These are phyloP conservation scores for Takifugu ocellatus DNA, from an alignment of 2,797 vertebrate species.

Conservation along the genomic window DNA sequence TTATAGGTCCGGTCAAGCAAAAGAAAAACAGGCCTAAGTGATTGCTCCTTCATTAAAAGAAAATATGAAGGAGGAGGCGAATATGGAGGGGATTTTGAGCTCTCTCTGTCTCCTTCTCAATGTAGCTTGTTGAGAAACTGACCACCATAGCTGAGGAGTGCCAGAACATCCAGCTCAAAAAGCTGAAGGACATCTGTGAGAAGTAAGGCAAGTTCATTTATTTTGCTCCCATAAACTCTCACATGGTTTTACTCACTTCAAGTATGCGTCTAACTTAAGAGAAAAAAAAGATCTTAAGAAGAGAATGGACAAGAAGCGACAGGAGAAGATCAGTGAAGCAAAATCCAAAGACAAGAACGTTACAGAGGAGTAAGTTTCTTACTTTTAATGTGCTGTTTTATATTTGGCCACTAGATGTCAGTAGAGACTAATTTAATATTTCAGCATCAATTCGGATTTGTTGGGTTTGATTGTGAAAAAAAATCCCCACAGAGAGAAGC, in stretches of 20 bases:
- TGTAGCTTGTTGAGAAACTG: slow-evolving; percentile 92
- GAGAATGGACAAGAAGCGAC: slow-evolving; percentile 97
- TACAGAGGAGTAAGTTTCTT: slow-evolving; percentile 89
- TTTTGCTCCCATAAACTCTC: no score
- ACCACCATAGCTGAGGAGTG: slow-evolving; percentile 91
- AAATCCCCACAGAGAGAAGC: slow-evolving; percentile 83
- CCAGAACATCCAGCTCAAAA: slow-evolving; percentile 92
- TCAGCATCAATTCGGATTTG: background rate
- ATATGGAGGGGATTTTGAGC: background rate
- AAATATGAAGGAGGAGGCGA: background rate
- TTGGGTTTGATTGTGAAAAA: slow-evolving; percentile 1
- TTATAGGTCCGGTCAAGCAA: slow-evolving; percentile 23
- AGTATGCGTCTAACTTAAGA: slow-evolving; percentile 58
- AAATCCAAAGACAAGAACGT: slow-evolving; percentile 94
- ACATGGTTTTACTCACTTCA: background rate
- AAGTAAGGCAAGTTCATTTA: slow-evolving; percentile 76
- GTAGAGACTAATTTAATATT: slow-evolving; percentile 4
- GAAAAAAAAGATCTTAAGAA: slow-evolving; percentile 98
- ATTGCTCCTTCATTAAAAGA: background rate
- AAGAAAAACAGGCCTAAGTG: slow-evolving; percentile 2
- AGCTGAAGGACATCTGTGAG: slow-evolving; percentile 91
- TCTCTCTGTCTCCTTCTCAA: slow-evolving; percentile 4
- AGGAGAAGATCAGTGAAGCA: slow-evolving; percentile 94
- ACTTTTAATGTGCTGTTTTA: background rate
- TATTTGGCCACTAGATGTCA: slow-evolving; percentile 57